phyloP scores from a whole-genome alignment of 2,888 invertebrate species.

The Chaitophorus viminalis region DNA sequence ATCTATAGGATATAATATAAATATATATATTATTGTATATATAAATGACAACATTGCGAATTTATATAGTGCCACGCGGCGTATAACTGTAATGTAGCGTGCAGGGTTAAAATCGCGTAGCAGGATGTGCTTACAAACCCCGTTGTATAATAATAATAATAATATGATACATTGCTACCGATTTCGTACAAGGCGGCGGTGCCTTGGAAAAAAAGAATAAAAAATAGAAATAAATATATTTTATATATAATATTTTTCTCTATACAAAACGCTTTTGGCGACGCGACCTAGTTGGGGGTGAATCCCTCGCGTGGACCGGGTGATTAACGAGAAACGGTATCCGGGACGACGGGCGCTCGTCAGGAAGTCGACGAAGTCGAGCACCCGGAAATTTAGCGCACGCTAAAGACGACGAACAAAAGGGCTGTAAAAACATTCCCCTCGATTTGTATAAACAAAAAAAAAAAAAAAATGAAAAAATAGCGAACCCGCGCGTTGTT shows the following conservation, averaged over 20 bases:
- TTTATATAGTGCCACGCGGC: neutral
- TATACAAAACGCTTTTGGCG: constrained; percentile 44
- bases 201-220: neutral
- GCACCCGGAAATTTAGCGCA: constrained; percentile 61
- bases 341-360: constrained; percentile 55
- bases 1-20: too few species aligned
- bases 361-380: constrained; percentile 58
- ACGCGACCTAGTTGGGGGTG: constrained; percentile 31
- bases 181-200: neutral
- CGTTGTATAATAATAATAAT: neutral
- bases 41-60: neutral
- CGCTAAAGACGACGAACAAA: constrained; percentile 61
- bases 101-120: neutral
- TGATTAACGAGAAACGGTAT: constrained; percentile 61
- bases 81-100: neutral
- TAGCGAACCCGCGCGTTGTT: constrained; percentile 41
- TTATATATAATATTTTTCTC: constrained; percentile 30
- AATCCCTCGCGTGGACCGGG: constrained; percentile 36
- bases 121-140: constrained; percentile 23
- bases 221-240: constrained; percentile 19
- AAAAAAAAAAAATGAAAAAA: constrained; percentile 24
- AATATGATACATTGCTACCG: constrained; percentile 40
- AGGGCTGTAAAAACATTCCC: constrained; percentile 59
- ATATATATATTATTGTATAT: too few species aligned
- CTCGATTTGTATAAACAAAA: constrained; percentile 59